Percentiles rank a stretch among this genome's conserved stretches.
These are phyloP conservation scores for Pogonocherus hispidulus DNA, from an alignment of 2,888 invertebrate genomes.

Conservation along the genomic window DNA sequence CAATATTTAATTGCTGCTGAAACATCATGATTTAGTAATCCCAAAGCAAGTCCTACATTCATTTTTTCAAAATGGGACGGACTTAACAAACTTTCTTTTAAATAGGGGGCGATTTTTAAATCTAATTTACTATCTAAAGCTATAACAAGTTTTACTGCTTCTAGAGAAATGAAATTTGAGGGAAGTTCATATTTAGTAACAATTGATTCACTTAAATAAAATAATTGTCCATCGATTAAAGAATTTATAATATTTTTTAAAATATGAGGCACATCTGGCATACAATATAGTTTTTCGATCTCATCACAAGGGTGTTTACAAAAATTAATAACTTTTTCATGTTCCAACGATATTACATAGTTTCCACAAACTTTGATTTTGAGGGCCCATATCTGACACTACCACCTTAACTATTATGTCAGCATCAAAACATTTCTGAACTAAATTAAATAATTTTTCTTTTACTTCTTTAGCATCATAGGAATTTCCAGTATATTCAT, in stretches of 20 bases:
- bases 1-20: neutral
- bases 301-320: neutral
- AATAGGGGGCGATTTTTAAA: neutral
- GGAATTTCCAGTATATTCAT: neutral
- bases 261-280: neutral
- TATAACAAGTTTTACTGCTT: neutral
- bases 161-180: neutral
- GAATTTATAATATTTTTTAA: neutral
- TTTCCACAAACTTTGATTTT: neutral
- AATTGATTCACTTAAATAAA: neutral
- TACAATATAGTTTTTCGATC: neutral
- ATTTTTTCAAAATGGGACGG: neutral
- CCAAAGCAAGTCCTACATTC: neutral
- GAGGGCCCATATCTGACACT: conserved; percentile 11
- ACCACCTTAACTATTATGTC: neutral
- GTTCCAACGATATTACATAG: too few species aligned
- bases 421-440: neutral
- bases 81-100: neutral
- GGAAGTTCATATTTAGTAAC: neutral
- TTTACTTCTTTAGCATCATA: neutral
- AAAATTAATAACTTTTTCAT: too few species aligned
- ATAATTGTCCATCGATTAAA: neutral
- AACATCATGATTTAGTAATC: neutral
- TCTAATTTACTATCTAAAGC: neutral
- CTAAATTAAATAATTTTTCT: neutral